Base-by-base conservation (phyloP, 1,140 invertebrate species). In the Gonioctena quinquepunctata region DNA sequence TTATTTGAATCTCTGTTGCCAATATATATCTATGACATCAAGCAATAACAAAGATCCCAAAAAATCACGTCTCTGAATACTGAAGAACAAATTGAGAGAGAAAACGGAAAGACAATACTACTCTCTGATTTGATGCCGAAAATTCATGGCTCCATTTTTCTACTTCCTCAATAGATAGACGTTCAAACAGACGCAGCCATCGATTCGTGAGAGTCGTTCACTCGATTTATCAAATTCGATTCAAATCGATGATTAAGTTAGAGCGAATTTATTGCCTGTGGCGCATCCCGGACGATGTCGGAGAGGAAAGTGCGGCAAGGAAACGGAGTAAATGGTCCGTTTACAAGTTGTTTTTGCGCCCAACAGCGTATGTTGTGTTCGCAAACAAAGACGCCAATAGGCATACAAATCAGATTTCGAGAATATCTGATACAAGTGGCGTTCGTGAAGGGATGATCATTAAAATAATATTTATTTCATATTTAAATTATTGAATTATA, bases 321-420 rank as follows among this genome's bases (percentile, higher is more conserved):
- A 71, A 70, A 50, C 72, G 69, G 65, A 70, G 69, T 66, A 74
- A 74, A 74, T 74, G 72, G 72, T 74, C 69, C 72, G 72, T 71
- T 74, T 74, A 74, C 69, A 71, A 74, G 72, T 74, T 74, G 72
- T 74, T 74, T 74, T 74, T 74, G 69, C 66, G 50, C 66, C 69
- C 59, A 19, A 27, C 23, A 68, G 6, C 68, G 68, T 69, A 69
- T 69, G 68, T 64, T 69, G 25, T 26, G 25, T 65, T 64, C 59
- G 6, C 33, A 61, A 61, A 61, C 59, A 61, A 28, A 61, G 59
- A 61, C 23, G 59, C 59, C 25, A 57, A 60, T 7, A 61, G 59
- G n/a, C 59, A 21, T 28, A 28, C 59, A 21, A 61, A 61, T 61
- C 59, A 27, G 21, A 23, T 11, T 5, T 22, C 2, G 11, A 57